Base-by-base conservation (phyloP, 2,888 invertebrate species). In the Pollenia amentaria region DNA sequence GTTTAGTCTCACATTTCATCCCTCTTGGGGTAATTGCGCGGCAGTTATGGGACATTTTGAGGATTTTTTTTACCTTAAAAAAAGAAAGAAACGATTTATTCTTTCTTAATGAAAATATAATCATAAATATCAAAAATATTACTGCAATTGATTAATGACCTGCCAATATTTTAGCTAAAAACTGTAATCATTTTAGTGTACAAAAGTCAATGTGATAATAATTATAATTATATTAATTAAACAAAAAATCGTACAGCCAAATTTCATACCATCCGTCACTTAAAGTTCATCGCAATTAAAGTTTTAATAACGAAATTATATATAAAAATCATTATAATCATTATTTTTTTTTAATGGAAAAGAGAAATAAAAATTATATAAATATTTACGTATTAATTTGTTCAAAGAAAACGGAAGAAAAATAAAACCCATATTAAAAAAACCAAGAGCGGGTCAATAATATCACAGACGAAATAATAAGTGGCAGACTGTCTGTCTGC, bases 311-410 rank as follows among this genome's bases (percentile, higher is more conserved):
- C 57, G 53, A 42, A 40, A 55, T 53, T 55, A 77, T 65, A 16
- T 64, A 64, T 42, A 11, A 57, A 48, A 75, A 75, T 57, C 11
- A 64, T 18, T 64, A 42, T 2, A 1, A 51, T 38, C 21, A 48
- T 11, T 12, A 72, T 6, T 44, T n/a, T n/a, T 9, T 14, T 6
- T 29, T 10, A 18, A 38, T 42, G 42, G 29, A 14, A 16, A 11
- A 64, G 44, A 11, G 21, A 14, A 46, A n/a, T n/a, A 38, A 40
- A 64, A 48, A 57, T 18, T 38, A 44, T 29, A 21, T 21, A 78
- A 72, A 55, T 51, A 62, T 72, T 80, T 80, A 72, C 64, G 42
- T 21, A 12, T 67, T 55, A 65, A 53, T 38, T 51, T 29, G 29
- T 29, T 16, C 38, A 51, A 69, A 48, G n/a, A 51, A 42, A 21